Evolutionary conservation across 1,140 invertebrate genomes (phyloP), one percentile per base, ranked within the genome.

Genomic region (Hypsibius dujardini): DNA sequence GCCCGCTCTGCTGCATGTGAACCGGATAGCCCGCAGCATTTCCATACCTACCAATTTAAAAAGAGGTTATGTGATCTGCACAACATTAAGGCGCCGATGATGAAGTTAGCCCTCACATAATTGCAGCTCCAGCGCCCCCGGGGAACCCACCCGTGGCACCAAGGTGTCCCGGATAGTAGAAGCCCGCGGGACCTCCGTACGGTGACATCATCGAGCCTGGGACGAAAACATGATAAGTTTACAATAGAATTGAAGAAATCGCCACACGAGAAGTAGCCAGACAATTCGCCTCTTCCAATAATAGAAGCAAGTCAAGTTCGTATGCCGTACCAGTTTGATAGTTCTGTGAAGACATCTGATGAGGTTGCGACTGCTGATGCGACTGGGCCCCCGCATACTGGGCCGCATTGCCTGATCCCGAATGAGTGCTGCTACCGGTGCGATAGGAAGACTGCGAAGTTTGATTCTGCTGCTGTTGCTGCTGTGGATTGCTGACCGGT

Each of bases 401-500:
- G 62, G 62, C 12, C 12, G 12, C 42, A 42, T n/a, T 56, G 50
- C 12, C 12, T 67, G 12, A 45, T 67, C 62, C 42, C 62, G 12
- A 45, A 12, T 15, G 62, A 15, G 12, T 42, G 62, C 12, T 0
- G 62, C 12, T 67, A 67, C 12, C 62, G 62, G 12, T 12, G 12
- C 12, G 62, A 42, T 67, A 45, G 62, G 42, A 12, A 3, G 3
- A 45, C 42, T 3, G 62, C 62, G 50, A 56, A 7, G 7, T 7
- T 56, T 56, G 50, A 12, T n/a, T n/a, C 7, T 12, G n/a, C 0
- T 56, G 12, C 62, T 67, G 62, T 42, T 12, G 12, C 62, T 12
- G 62, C 42, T 67, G 62, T 42, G 62, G 62, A 67, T 67, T 67
- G 62, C 62, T 67, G 12, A 67, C 62, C 12, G 62, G 62, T 12